Conservation (phyloP, 2,113 vertebrate genomes). For the Oxyruncus cristatus region DNA sequence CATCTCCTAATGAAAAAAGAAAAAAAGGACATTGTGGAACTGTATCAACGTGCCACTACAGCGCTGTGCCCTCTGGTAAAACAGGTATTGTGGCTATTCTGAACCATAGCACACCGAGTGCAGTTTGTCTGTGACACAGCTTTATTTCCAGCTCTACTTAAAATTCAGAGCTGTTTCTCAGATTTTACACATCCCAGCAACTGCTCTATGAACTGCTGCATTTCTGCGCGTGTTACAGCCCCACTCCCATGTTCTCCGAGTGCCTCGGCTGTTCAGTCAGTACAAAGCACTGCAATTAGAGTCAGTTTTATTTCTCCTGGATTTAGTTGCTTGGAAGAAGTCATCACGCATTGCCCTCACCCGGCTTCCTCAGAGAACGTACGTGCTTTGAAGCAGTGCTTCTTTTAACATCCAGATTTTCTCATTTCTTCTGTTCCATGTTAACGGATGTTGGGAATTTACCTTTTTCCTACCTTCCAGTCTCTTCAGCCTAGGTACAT, state of each 20-base stretch:
- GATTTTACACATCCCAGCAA: background rate
- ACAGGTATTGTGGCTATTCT: background rate
- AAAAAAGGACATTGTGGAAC: background rate
- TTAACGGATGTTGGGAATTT: background rate
- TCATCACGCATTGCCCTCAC: background rate
- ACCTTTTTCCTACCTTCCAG: background rate
- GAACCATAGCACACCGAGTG: background rate
- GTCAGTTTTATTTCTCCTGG: background rate
- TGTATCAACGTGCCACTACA: background rate
- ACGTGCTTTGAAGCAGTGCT: background rate
- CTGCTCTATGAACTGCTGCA: background rate
- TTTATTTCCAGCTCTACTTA: background rate
- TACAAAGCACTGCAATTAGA: background rate
- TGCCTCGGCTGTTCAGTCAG: background rate
- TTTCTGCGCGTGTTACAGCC: background rate
- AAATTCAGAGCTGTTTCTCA: background rate
- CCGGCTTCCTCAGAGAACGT: background rate
- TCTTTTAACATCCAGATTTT: background rate
- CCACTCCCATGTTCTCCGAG: background rate
- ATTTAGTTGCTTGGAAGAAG: background rate
- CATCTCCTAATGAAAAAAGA: background rate
- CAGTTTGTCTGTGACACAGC: background rate
- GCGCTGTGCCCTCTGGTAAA: accelerated
- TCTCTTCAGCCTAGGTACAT: background rate
- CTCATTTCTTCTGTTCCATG: background rate